Evolutionary conservation across 2,888 invertebrate genomes (phyloP).

Genomic region (Amaurobius ferox): DNA sequence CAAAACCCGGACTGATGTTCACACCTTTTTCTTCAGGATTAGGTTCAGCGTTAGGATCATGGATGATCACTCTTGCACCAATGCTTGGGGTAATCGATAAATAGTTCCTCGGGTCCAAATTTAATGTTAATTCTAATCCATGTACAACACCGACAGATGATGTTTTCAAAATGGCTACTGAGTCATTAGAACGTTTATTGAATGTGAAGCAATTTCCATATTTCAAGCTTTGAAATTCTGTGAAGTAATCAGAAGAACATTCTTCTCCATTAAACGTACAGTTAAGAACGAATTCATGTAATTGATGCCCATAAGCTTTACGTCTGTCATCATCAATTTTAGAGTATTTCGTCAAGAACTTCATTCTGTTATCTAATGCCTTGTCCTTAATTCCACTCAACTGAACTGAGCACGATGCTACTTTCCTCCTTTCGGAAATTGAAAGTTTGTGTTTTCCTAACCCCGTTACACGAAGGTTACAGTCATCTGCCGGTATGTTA

Average conservation of each 20-base stretch:
- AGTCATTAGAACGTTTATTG: background rate
- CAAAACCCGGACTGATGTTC: conserved; percentile 36
- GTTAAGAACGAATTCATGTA: conserved; percentile 1
- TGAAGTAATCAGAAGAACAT: conserved; percentile 7
- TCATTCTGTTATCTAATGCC: background rate
- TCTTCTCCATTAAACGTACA: conserved; percentile 24
- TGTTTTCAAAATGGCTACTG: background rate
- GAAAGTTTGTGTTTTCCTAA: background rate
- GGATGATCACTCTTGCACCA: conserved; percentile 72
- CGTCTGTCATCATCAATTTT: background rate
- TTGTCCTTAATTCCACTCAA: background rate
- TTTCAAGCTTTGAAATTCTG: background rate
- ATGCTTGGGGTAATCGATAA: conserved; percentile 57
- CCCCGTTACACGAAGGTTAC: background rate
- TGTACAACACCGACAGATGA: background rate
- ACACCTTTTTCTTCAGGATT: conserved; percentile 40
- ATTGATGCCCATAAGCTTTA: background rate
- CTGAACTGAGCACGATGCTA: background rate
- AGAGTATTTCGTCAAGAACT: background rate
- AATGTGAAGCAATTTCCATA: conserved; percentile 59
- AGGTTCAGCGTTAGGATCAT: conserved; percentile 58
- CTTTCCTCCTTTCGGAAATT: background rate
- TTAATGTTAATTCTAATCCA: conserved; percentile 61
- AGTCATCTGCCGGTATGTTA: background rate
- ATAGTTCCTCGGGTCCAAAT: conserved; percentile 66